Conservation (phyloP, 2,797 vertebrate species). For the Aulostomus chinensis region DNA sequence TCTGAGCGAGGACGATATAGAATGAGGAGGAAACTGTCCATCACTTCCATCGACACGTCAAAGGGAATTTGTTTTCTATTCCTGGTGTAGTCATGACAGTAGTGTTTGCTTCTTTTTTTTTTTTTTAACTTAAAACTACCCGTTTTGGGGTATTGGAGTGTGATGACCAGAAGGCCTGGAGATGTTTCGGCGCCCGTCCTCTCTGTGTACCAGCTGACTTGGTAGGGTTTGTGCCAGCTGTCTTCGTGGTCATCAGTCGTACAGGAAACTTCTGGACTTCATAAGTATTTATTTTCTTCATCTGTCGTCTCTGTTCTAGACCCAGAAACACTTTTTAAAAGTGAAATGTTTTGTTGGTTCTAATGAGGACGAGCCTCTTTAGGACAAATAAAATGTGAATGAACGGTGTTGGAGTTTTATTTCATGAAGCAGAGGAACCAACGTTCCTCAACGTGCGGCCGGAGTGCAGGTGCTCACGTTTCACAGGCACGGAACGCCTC, state of each 20-base stretch:
- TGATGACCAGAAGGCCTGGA: neutral
- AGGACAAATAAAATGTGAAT: slow-evolving; percentile 20
- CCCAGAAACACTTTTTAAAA: slow-evolving; percentile 41
- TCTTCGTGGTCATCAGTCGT: slow-evolving; percentile 9
- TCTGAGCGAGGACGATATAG: slow-evolving; percentile 94
- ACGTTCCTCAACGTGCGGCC: too few relatives aligned
- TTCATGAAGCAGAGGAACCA: too few relatives aligned
- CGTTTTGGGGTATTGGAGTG: slow-evolving; percentile 29
- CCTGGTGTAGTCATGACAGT: slow-evolving; percentile 11
- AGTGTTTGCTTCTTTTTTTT: slow-evolving; percentile 18
- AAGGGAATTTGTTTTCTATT: slow-evolving; percentile 34
- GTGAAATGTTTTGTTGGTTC: slow-evolving; percentile 25
- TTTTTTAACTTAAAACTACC: slow-evolving; percentile 33
- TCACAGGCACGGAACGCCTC: too few relatives aligned
- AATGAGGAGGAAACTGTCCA: slow-evolving; percentile 65
- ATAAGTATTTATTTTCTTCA: slow-evolving; percentile 46
- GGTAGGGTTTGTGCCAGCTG: neutral
- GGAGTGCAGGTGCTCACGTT: too few relatives aligned
- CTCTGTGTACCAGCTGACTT: neutral
- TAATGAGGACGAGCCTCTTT: slow-evolving; percentile 25
- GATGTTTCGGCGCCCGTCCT: neutral
- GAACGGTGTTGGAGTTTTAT: too few relatives aligned
- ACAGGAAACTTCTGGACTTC: neutral
- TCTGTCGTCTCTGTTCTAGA: slow-evolving; percentile 18
- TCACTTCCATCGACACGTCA: slow-evolving; percentile 10